Conservation (phyloP, 2,888 invertebrate species). For the Andrena trimmerana region DNA sequence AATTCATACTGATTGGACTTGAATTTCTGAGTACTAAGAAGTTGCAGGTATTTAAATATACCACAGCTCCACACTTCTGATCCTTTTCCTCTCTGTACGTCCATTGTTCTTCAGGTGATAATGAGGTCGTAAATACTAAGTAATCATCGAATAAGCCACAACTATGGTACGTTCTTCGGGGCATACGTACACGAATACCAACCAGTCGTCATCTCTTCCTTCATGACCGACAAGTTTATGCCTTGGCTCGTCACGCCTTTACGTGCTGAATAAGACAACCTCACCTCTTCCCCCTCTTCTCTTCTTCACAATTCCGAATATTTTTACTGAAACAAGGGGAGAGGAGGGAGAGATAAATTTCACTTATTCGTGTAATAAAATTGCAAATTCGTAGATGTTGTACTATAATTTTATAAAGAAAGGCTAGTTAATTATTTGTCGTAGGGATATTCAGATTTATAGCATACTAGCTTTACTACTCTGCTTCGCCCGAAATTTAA, state of each 20-base stretch:
- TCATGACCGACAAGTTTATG: slow-evolving; percentile 74
- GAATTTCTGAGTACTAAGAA: background rate
- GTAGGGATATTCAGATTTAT: no score
- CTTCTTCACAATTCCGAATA: slow-evolving; percentile 10
- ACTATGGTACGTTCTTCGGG: slow-evolving; percentile 54
- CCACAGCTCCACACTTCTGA: slow-evolving; percentile 5
- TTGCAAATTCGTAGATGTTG: no score
- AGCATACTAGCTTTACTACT: no score
- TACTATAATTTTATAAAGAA: no score
- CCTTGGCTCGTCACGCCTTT: slow-evolving; percentile 74
- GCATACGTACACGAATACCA: slow-evolving; percentile 51
- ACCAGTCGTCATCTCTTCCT: slow-evolving; percentile 53
- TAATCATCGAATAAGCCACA: slow-evolving; percentile 72
- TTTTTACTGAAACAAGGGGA: slow-evolving; percentile 27
- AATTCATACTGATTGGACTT: background rate
- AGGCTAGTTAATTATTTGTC: no score
- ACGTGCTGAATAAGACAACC: slow-evolving; percentile 55
- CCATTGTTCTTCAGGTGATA: slow-evolving; percentile 65
- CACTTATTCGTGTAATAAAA: background rate
- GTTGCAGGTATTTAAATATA: background rate
- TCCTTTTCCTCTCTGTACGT: slow-evolving; percentile 26
- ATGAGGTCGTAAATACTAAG: slow-evolving; percentile 75
- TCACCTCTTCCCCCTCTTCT: slow-evolving; percentile 10
- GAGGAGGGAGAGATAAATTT: slow-evolving; percentile 17
- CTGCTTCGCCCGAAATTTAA: no score